Percentiles rank a stretch among this genome's conserved stretches.
Conservation (phyloP, 2,113 vertebrate genomes). For the Lontra canadensis region DNA sequence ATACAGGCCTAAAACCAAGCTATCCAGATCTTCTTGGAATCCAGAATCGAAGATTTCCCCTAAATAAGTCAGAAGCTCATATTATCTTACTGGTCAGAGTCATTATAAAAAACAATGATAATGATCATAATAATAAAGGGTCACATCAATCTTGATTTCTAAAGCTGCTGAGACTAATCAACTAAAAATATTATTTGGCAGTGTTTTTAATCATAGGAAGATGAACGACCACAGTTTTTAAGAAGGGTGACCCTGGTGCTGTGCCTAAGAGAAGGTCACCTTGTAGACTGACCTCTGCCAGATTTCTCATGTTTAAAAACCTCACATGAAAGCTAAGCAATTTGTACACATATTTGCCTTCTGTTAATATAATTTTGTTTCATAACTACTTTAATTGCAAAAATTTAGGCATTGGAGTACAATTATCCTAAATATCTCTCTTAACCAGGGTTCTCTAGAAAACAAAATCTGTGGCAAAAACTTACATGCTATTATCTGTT, state of each 20-base stretch:
- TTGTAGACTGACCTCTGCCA: not conserved
- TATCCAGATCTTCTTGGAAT: not conserved
- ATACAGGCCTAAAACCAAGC: not conserved
- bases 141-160: not conserved
- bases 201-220: not conserved
- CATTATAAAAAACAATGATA: not conserved
- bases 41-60: not conserved
- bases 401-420: not conserved
- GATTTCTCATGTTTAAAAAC: not conserved
- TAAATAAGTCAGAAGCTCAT: not conserved
- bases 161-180: not conserved
- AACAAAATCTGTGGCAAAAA: not conserved
- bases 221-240: not conserved
- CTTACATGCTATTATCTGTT: not conserved
- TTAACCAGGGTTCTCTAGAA: not conserved
- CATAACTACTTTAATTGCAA: not conserved
- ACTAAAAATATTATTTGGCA: not conserved
- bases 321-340: not conserved
- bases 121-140: not conserved
- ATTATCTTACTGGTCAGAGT: not conserved
- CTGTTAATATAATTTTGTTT: not conserved
- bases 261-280: not conserved
- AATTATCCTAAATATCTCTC: not conserved
- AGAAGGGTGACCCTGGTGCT: not conserved
- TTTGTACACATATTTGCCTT: not conserved